Base-by-base conservation (phyloP, 2,113 vertebrate genomes). In the Nibea coibor region DNA sequence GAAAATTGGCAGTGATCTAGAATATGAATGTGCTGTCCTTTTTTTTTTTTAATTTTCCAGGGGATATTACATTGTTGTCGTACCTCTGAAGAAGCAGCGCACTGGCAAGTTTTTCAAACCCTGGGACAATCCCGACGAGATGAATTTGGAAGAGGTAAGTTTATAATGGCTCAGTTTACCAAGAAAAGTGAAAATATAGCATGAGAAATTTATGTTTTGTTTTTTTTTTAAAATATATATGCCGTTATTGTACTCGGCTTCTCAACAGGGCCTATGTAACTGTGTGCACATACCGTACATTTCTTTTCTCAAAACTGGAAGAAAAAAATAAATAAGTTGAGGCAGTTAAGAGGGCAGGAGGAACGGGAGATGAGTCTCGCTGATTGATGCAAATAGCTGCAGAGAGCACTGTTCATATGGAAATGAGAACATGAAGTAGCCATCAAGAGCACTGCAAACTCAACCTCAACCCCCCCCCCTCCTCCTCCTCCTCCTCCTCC, bases 91-190 rank as follows among this genome's bases (percentile, higher is more conserved):
- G 95, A 99, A 99, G 82, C 97, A 97, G 87, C 96, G 96, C 15
- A 88, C 91, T 47, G 98, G 98, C 76, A 99, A 99, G 91, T 99
- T 99, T 90, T 91, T 97, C 90, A 99, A 98, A 90, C 97, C 96
- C 11, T 98, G 96, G 97, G 97, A 99, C 84, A 99, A 94, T 92
- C 98, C 98, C 0, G 98, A 99, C 87, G 98, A 99, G 93, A 99
- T 99, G 98, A 97, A 99, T 90, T 91, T 99, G 84, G 98, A 99
- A 85, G 98, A 99, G 97, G 98, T 99, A 96, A 3, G 82, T 84
- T 53, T 35, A 16, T 48, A 31, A 48, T 58, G 62, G 53, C 62
- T 79, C 4, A 22, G 45, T 22, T 71, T 58, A 28, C 4, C 5
- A 17, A 67, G 2, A 31, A 9, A 51, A 31, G 5, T 5, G 11